Conservation (phyloP, 2,888 invertebrate genomes). For the Drosophila birchii region DNA sequence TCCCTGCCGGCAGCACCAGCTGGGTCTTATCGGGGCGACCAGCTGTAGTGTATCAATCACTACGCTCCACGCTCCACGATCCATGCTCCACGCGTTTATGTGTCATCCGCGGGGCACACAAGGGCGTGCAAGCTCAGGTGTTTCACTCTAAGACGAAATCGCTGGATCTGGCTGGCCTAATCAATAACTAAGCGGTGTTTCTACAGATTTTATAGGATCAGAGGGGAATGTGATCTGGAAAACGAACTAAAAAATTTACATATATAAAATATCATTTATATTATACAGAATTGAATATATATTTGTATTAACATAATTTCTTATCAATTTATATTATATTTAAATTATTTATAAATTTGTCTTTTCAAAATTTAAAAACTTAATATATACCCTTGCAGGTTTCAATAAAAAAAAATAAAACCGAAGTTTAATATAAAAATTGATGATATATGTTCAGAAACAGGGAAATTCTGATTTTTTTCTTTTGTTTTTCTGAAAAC, state of each 20-base stretch:
- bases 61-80: constrained; percentile 3
- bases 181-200: constrained; percentile 16
- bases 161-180: constrained; percentile 17
- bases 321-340: not conserved
- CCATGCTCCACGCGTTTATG: constrained; percentile 18
- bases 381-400: no score
- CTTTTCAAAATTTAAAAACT: no score
- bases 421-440: no score
- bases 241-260: no score
- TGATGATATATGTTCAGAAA: no score
- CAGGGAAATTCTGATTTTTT: no score
- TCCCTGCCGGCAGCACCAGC: constrained; percentile 1
- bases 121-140: not conserved
- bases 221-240: not conserved
- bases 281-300: not conserved
- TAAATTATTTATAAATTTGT: not conserved
- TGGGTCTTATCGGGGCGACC: constrained; percentile 6
- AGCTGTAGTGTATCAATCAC: constrained; percentile 15
- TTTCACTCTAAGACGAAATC: constrained; percentile 16
- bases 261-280: not conserved
- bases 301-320: not conserved
- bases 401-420: no score
- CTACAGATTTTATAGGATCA: no score
- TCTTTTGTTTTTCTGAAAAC: no score
- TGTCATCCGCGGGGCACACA: constrained; percentile 36